Evolutionary conservation across 2,113 vertebrate genomes (phyloP).

Genomic region (Psittacula cyanocephala): DNA sequence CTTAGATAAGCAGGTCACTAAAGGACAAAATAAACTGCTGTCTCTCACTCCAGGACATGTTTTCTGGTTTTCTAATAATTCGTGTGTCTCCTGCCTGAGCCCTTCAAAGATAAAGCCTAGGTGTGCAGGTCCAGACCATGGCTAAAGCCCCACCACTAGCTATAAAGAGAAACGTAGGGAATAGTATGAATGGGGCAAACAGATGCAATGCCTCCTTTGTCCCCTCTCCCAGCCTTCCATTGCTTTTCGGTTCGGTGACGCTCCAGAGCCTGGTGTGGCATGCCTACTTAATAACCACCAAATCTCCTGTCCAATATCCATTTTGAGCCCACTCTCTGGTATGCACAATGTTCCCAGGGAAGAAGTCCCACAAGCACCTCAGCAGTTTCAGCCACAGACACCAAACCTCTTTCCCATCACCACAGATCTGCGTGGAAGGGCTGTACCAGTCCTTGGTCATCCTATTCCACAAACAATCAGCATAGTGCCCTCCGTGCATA

Average conservation of each 20-base stretch:
- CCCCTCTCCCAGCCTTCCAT: neutral
- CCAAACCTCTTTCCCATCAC: neutral
- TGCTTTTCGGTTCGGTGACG: neutral
- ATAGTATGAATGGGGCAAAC: rapidly evolving
- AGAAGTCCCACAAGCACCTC: neutral
- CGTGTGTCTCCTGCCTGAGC: neutral
- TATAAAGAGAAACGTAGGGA: neutral
- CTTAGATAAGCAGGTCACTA: neutral
- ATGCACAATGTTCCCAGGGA: rapidly evolving
- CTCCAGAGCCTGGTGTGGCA: neutral
- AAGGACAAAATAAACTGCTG: neutral
- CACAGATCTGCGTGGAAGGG: neutral
- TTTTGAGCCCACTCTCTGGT: neutral
- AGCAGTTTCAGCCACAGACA: neutral
- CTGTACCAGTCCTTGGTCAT: neutral
- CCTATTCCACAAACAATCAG: neutral
- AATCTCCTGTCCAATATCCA: rapidly evolving
- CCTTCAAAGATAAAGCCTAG: neutral
- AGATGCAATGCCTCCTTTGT: rapidly evolving
- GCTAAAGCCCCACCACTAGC: neutral
- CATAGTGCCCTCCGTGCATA: rapidly evolving
- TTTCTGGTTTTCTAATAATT: neutral
- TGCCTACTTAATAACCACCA: neutral
- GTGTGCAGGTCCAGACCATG: neutral
- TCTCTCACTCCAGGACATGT: neutral